Conservation (phyloP, 2,888 invertebrate genomes). For the Agrotis puta region DNA sequence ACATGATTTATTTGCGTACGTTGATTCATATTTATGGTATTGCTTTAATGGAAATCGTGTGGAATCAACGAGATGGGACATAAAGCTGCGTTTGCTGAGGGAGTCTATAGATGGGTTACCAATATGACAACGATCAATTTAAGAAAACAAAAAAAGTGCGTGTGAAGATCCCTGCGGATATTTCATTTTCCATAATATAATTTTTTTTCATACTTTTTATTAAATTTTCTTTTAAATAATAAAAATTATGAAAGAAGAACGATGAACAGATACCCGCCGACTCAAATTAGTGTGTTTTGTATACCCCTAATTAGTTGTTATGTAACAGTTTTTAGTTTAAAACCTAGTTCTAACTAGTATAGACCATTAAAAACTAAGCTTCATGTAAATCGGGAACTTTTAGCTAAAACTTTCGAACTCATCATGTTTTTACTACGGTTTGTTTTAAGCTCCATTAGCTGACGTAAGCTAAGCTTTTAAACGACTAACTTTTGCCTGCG, state of each 20-base stretch:
- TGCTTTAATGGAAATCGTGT: conserved; percentile 35
- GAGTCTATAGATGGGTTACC: not conserved
- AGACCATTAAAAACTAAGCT: conserved; percentile 16
- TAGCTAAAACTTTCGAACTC: conserved; percentile 6
- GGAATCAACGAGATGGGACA: conserved; percentile 5
- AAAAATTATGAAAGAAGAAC: too few species aligned
- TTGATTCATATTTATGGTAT: conserved; percentile 47
- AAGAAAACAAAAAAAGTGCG: too few species aligned
- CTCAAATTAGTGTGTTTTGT: too few species aligned
- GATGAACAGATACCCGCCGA: too few species aligned
- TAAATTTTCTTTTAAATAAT: too few species aligned
- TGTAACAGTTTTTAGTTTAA: conserved; percentile 8
- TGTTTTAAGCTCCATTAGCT: conserved; percentile 8
- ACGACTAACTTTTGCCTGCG: not conserved
- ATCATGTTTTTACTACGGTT: conserved; percentile 31
- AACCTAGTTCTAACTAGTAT: not conserved
- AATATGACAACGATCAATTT: not conserved
- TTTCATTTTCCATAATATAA: too few species aligned
- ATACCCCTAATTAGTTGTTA: conserved; percentile 22
- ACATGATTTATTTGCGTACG: conserved; percentile 49
- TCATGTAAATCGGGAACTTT: conserved; percentile 37
- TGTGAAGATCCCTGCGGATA: too few species aligned
- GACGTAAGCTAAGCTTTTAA: conserved; percentile 7
- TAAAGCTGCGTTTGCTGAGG: not conserved
- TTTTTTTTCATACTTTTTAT: too few species aligned